Conservation (phyloP, 2,888 invertebrate genomes). For the Drosophila gaucha region DNA sequence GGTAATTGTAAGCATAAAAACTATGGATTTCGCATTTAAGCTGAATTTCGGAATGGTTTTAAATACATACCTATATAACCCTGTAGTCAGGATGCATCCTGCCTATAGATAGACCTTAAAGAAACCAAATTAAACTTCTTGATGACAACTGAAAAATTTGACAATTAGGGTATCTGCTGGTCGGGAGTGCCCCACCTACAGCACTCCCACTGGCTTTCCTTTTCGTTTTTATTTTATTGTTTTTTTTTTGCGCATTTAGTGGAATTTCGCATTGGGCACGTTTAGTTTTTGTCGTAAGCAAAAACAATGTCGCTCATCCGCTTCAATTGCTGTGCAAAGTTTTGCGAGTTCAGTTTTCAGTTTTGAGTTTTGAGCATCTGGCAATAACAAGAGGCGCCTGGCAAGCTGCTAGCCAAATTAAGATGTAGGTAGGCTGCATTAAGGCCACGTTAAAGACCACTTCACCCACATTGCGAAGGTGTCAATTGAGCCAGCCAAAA, state of each 20-base stretch:
- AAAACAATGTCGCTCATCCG: conserved; percentile 51
- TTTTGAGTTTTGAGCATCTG: conserved; percentile 51
- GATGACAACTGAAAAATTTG: neutral
- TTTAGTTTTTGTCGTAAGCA: conserved; percentile 57
- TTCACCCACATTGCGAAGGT: conserved; percentile 55
- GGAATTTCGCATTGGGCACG: conserved; percentile 73
- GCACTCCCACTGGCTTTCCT: neutral
- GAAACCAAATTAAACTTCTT: too few species aligned
- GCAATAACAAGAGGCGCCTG: conserved; percentile 56
- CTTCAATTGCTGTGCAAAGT: conserved; percentile 55
- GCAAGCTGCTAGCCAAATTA: conserved; percentile 8
- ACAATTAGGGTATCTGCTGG: neutral
- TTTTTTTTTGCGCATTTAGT: conserved; percentile 44
- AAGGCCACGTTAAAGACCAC: conserved; percentile 44
- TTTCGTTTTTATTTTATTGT: conserved; percentile 8
- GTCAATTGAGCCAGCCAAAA: conserved; percentile 69
- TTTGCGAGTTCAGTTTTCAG: conserved; percentile 12
- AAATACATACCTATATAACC: too few species aligned
- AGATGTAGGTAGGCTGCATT: conserved; percentile 43
- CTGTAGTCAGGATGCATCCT: too few species aligned
- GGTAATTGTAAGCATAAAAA: too few species aligned
- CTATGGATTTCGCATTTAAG: too few species aligned
- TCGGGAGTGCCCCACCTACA: neutral
- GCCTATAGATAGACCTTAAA: too few species aligned
- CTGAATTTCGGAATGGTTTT: too few species aligned